Conservation (phyloP, 2,797 vertebrate species). For the Hybognathus amarus region DNA sequence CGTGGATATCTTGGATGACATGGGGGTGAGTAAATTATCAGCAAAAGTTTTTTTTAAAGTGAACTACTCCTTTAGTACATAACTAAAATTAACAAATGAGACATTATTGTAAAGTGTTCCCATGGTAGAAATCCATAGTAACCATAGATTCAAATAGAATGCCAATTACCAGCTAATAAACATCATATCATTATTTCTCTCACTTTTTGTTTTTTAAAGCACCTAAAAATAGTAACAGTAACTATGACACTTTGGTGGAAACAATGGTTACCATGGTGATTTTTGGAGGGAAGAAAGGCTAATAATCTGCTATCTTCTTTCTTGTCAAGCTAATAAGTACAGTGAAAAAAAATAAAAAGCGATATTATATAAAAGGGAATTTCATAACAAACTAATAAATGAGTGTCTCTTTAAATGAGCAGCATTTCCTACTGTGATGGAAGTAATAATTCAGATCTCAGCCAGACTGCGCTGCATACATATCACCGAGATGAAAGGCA, state of each 20-base stretch:
- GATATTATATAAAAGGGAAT: conserved; percentile 2
- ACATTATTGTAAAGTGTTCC: no score
- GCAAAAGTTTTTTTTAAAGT: no score
- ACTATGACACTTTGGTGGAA: background rate
- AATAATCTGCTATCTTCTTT: background rate
- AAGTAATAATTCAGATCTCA: conserved; percentile 21
- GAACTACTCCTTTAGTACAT: no score
- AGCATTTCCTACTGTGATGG: conserved; percentile 16
- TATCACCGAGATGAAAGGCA: conserved; percentile 19
- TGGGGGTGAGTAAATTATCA: no score
- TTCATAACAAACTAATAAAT: conserved; percentile 20
- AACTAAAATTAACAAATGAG: no score
- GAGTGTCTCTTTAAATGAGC: conserved; percentile 15
- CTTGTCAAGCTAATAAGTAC: background rate
- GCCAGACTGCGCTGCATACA: background rate
- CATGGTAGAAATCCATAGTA: background rate
- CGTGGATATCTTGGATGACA: no score
- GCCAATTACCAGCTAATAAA: background rate
- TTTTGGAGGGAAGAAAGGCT: background rate
- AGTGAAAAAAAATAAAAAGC: background rate
- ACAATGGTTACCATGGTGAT: no score
- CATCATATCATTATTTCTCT: background rate
- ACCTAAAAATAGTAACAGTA: conserved; percentile 9
- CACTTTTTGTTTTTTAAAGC: background rate
- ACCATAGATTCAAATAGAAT: background rate